Evolutionary conservation across 2,797 vertebrate genomes (phyloP).

Genomic region (Chelmon rostratus): DNA sequence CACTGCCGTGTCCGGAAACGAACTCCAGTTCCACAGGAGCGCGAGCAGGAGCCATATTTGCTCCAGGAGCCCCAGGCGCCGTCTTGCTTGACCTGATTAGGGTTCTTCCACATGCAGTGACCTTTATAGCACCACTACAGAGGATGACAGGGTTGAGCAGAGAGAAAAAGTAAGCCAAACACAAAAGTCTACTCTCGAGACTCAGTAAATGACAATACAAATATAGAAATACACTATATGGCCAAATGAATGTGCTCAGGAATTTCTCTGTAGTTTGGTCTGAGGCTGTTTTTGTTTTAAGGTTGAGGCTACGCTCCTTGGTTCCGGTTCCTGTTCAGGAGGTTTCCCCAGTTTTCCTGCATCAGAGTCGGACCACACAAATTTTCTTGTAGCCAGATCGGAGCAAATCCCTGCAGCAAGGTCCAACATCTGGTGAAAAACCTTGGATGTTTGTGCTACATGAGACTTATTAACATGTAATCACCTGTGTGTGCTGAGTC

Average conservation of each 20-base stretch:
- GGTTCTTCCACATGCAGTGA: constrained; percentile 99
- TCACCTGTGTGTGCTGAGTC: not conserved
- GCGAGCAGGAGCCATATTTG: constrained; percentile 94
- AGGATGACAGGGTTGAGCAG: not conserved
- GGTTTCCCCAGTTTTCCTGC: no score
- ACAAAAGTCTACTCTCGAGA: not conserved
- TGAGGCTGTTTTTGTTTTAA: not conserved
- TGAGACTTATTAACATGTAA: not conserved
- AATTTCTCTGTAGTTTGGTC: not conserved
- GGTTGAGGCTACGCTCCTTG: not conserved
- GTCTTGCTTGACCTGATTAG: constrained; percentile 94
- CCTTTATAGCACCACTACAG: constrained; percentile 99
- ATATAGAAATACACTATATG: not conserved
- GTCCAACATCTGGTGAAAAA: not conserved
- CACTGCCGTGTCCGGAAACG: constrained; percentile 96
- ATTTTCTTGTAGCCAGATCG: not conserved
- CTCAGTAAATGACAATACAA: not conserved
- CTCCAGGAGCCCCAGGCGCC: constrained; percentile 95
- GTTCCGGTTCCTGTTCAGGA: not conserved
- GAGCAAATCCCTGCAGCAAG: not conserved
- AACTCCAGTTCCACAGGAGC: constrained; percentile 94
- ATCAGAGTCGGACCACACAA: not conserved
- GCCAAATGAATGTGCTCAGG: not conserved
- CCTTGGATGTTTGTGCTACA: not conserved
- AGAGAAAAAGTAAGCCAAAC: constrained; percentile 11